A percentile compares a stretch with the other conserved stretches of the same genome.
phyloP scores from a whole-genome alignment of 2,113 vertebrate genomes.

The Elachura formosa region DNA sequence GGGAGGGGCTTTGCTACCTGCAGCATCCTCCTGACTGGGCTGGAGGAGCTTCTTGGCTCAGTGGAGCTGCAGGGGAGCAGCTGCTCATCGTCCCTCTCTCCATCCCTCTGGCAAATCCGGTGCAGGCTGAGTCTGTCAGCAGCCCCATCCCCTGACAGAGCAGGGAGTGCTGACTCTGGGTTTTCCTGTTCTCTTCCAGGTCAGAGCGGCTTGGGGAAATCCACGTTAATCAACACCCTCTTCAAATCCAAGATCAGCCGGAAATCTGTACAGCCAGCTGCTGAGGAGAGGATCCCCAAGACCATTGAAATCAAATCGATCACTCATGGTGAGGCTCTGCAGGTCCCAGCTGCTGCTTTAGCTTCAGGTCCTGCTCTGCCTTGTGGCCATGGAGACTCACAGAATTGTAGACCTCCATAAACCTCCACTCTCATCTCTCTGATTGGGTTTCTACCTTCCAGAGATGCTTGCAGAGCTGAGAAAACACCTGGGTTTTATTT shows the following conservation, averaged over 20 bases:
- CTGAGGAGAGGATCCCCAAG: constrained; percentile 93
- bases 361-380: not conserved
- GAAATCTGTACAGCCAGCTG: constrained; percentile 81
- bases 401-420: not conserved
- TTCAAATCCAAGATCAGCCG: constrained; percentile 99
- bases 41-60: fast-evolving
- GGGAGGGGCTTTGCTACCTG: not conserved
- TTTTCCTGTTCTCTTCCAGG: constrained; percentile 71
- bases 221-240: constrained; percentile 96
- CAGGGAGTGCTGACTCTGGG: not conserved
- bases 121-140: not conserved
- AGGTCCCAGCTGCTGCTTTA: not conserved
- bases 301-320: constrained; percentile 97
- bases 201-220: constrained; percentile 96
- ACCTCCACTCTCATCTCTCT: not conserved
- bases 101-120: fast-evolving
- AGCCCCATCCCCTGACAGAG: not conserved
- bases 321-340: constrained; percentile 84
- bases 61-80: not conserved
- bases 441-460: not conserved
- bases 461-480: not conserved
- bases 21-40: not conserved
- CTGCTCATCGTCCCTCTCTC: not conserved
- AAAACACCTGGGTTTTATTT: not conserved
- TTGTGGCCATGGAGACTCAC: not conserved